A percentile compares a stretch with the other conserved stretches of the same genome.
Conservation (phyloP, 2,113 vertebrate species). For the Regulus satrapa region DNA sequence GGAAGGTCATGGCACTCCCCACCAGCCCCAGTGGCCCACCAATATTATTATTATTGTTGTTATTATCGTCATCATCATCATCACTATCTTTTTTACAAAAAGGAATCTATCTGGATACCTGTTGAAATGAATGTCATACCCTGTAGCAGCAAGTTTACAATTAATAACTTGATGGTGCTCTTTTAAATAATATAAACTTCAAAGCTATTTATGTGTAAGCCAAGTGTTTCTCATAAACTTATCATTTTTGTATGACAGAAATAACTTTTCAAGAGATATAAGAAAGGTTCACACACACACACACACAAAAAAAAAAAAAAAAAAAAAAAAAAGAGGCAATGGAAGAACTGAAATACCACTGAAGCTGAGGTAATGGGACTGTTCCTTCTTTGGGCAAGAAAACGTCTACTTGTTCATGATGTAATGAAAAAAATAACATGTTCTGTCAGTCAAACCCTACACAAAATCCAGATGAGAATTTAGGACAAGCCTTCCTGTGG, state of each 20-base stretch:
- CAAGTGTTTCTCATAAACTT: background rate
- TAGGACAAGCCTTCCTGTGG: background rate
- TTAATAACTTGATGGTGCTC: accelerated
- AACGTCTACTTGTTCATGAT: background rate
- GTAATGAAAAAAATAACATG: background rate
- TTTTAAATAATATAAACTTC: background rate
- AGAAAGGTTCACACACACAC: background rate
- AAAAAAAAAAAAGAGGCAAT: background rate
- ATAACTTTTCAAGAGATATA: background rate
- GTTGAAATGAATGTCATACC: background rate
- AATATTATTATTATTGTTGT: too few relatives aligned
- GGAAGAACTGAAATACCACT: background rate
- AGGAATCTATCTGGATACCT: background rate
- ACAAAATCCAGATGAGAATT: background rate
- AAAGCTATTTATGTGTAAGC: background rate
- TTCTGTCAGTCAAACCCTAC: background rate
- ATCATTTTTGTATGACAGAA: background rate
- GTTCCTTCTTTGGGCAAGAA: background rate
- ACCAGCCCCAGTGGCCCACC: too few relatives aligned
- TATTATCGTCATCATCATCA: background rate
- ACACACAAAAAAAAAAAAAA: too few relatives aligned
- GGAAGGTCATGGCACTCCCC: too few relatives aligned
- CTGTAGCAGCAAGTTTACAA: background rate
- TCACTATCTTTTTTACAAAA: background rate
- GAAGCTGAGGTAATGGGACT: background rate